These are phyloP conservation scores for Danionella cerebrum DNA, from an alignment of 2,113 vertebrate genomes.

Conservation along the genomic window DNA sequence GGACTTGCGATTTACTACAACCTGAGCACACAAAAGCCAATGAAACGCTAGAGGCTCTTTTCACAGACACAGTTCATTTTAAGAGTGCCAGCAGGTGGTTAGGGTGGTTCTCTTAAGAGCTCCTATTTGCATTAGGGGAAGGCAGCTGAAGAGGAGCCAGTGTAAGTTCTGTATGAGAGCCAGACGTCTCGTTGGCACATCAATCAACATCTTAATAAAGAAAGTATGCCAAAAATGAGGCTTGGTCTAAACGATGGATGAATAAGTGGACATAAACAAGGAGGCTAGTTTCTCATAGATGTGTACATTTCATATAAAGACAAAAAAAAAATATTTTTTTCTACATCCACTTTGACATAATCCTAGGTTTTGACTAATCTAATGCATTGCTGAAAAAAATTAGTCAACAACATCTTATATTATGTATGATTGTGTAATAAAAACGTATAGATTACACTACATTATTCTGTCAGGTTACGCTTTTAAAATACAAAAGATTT, in stretches of 20 bases:
- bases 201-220: conserved; percentile 43
- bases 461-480: too few relatives aligned
- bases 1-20: not conserved
- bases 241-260: not conserved
- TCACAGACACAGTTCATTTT: not conserved
- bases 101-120: not conserved
- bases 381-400: too few relatives aligned
- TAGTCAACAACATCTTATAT: too few relatives aligned
- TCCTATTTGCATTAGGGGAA: conserved; percentile 5
- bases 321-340: too few relatives aligned
- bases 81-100: conserved; percentile 7
- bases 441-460: too few relatives aligned
- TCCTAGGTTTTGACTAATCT: too few relatives aligned
- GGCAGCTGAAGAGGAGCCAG: not conserved
- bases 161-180: not conserved
- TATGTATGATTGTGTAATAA: too few relatives aligned
- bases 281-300: not conserved
- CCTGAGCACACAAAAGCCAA: not conserved
- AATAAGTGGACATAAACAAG: not conserved
- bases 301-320: too few relatives aligned
- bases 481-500: too few relatives aligned
- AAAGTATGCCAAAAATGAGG: conserved; percentile 30
- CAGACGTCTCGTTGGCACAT: conserved; percentile 16
- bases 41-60: not conserved
- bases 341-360: too few relatives aligned